Base-by-base conservation (phyloP, 2,888 invertebrate genomes). In the Phoenoteleia sp. region DNA sequence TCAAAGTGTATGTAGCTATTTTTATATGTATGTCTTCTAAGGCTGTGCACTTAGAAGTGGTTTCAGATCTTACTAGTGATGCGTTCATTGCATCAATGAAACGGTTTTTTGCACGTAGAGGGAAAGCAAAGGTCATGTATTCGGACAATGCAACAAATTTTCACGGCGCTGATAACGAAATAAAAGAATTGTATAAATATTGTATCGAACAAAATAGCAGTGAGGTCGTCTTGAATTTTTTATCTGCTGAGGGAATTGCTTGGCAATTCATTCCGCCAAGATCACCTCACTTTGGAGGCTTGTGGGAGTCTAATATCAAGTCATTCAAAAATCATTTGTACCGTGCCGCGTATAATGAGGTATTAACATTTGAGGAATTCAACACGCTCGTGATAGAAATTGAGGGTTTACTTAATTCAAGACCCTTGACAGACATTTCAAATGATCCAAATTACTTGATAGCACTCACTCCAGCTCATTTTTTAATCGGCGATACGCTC, bases 131-230 rank as follows among this genome's bases (percentile, higher is more conserved):
- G 4, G 49, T 86, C 1, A 84, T 93, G 0, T 88, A 86, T 56
- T 90, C 90, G 4, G 92, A 92, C 42, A 91, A 90, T 52, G 92
- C 90, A 0, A 89, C 89, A 2, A 92, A 91, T 66, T 93, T 92
- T 67, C 84, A 90, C 1, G 92, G 92, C 6, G 91, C 91, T 2
- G 81, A 86, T 7, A 86, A 86, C 4, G 87, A 88, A 39, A 52
- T 91, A 0, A 76, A 83, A 23, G 87, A 66, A n/a, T 9, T 66
- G 29, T 66, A 66, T 11, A 29, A 33, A 25, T 0, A 6, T n/a
- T 66, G 33, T 42, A 19, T 1, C 1, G 33, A 66, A 2, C 21
- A 66, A 11, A 3, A n/a, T n/a, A 33, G 17, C 23, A 1, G 4
- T 15, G n/a, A 0, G 13, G 33, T 54, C 3, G 11, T 15, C n/a